phyloP scores from a whole-genome alignment of 2,888 invertebrate genomes.

The Vannuccia rotundouncinata region DNA sequence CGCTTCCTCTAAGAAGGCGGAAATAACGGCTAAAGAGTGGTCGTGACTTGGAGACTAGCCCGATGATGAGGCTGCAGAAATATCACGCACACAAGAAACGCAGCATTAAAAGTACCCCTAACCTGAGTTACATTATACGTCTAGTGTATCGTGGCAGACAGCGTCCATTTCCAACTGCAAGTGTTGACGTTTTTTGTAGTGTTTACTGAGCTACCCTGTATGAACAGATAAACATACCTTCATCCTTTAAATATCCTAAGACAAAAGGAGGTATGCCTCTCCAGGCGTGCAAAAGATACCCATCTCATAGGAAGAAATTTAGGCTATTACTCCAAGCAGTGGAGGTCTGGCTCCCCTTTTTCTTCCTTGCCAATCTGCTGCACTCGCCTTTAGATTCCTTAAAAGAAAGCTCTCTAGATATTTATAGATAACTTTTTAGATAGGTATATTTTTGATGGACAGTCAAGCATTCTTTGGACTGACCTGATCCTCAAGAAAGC shows the following conservation, averaged over 20 bases:
- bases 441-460: neutral
- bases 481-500: neutral
- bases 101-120: no score
- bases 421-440: neutral
- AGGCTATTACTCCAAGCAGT: no score
- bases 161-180: no score
- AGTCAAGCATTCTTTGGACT: neutral
- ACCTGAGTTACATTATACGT: no score
- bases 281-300: no score
- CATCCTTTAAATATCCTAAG: no score
- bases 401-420: neutral
- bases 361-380: neutral
- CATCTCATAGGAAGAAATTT: no score
- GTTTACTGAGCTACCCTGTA: neutral
- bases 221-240: no score
- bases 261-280: no score
- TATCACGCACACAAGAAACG: no score
- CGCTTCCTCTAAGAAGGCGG: neutral
- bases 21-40: neutral
- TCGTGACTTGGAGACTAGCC: neutral
- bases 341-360: neutral
- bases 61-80: no score
- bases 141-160: no score
- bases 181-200: neutral
- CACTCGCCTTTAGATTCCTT: neutral